Evolutionary conservation across 2,113 vertebrate genomes (phyloP), one percentile per base, ranked within the genome.

Genomic region (Centropristis striata): DNA sequence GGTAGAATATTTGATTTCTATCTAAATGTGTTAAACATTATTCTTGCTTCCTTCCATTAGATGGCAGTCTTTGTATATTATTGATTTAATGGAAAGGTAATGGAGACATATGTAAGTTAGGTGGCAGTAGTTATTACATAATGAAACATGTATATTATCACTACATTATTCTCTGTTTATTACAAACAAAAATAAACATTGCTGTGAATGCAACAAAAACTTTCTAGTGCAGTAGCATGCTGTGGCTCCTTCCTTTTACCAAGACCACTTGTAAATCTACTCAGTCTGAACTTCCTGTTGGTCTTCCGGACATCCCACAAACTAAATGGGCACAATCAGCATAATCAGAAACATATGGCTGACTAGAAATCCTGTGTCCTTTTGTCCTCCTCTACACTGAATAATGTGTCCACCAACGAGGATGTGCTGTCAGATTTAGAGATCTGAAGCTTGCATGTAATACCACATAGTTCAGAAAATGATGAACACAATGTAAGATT

Each of bases 31-130:
- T 64, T 46, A 57, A 57, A 57, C 27, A 20, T 21, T 44, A 46
- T 25, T 12, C 5, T n/a, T 9, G 28, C 23, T 41, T 32, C 13
- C 2, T 20, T 73, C 55, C 63, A 58, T 55, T 61, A 81, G 66
- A 81, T 81, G 70, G 51, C 76, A 75, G 41, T 71, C 4, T 71
- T 70, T 54, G 8, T 44, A 20, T 58, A 3, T 2, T 14, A 21
- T 23, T 20, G 4, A 47, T 71, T 16, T 25, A 49, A 49, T 20
- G 0, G 15, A 37, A 10, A 25, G 23, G 9, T 3, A 14, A 25
- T 25, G 27, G 36, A 46, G 18, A 32, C 16, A 27, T 9, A 9
- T 32, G 20, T 4, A 25, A 57, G 11, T 27, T 39, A 11, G 8
- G 2, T 53, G 14, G 55, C 14, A 23, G 1, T 41, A 25, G 37